phyloP scores from a whole-genome alignment of 2,888 invertebrate genomes.

The Hemithea aestivaria region DNA sequence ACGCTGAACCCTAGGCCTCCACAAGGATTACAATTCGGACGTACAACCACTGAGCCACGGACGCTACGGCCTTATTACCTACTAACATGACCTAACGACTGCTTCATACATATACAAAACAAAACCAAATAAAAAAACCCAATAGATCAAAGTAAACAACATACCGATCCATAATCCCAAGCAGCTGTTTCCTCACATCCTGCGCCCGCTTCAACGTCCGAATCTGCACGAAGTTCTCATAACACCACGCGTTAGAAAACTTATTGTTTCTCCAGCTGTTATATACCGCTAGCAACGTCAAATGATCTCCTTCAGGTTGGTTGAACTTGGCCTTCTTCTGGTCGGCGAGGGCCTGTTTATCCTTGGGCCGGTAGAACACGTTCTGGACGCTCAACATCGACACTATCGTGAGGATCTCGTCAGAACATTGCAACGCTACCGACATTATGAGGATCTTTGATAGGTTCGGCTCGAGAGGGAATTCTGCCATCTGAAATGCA shows the following conservation, averaged over 20 bases:
- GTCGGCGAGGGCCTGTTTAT: conserved; percentile 97
- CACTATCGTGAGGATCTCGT: conserved; percentile 98
- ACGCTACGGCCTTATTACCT: too few species aligned
- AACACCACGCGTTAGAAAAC: conserved; percentile 99
- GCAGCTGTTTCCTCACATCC: conserved; percentile 97
- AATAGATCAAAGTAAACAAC: too few species aligned
- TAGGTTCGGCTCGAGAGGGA: conserved; percentile 98
- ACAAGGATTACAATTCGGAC: too few species aligned
- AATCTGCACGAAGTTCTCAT: conserved; percentile 99
- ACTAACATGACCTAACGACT: too few species aligned
- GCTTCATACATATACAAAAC: too few species aligned
- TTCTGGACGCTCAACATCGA: conserved; percentile 99
- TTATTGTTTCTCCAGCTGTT: conserved; percentile 99
- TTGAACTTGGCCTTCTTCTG: conserved; percentile 99
- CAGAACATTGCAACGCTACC: conserved; percentile 97
- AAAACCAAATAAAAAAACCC: not conserved
- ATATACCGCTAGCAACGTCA: conserved; percentile 98
- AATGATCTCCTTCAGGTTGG: conserved; percentile 98
- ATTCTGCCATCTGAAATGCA: conserved; percentile 95
- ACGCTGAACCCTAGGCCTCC: too few species aligned
- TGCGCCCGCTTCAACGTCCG: conserved; percentile 97
- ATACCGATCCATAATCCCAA: conserved; percentile 97
- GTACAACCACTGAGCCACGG: too few species aligned
- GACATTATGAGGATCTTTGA: conserved; percentile 99
- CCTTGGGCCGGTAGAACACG: conserved; percentile 94